A percentile compares a stretch with the other conserved stretches of the same genome.
phyloP scores from a whole-genome alignment of 1,140 invertebrate species.

The Yoshiicerus persimilis region DNA sequence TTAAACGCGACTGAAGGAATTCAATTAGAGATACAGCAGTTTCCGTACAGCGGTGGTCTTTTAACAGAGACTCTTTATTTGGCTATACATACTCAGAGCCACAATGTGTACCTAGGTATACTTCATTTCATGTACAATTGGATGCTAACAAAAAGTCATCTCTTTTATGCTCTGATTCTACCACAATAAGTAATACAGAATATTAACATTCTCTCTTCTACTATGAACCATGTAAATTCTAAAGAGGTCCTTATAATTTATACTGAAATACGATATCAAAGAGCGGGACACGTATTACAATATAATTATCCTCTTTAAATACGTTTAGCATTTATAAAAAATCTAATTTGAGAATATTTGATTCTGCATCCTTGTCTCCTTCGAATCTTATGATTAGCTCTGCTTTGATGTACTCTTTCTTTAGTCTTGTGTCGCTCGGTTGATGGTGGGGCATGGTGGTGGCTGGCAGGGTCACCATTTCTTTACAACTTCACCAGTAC shows the following conservation, averaged over 20 bases:
- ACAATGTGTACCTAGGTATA: too few species aligned
- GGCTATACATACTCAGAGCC: background rate
- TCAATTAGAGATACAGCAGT: background rate
- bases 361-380: background rate
- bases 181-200: background rate
- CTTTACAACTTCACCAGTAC: background rate
- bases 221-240: too few species aligned
- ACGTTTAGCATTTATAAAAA: background rate
- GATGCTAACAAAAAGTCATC: background rate
- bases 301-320: background rate
- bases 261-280: background rate
- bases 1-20: background rate
- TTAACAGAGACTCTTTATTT: background rate
- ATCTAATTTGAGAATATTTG: background rate
- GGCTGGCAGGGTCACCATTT: background rate
- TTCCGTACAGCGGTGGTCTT: background rate
- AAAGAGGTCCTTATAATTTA: too few species aligned
- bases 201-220: background rate
- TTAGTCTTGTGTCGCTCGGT: background rate
- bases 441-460: background rate
- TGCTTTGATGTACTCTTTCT: background rate
- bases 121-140: background rate
- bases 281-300: background rate
- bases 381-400: background rate
- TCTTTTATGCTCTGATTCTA: slow-evolving; percentile 1